Conservation (phyloP, 2,113 vertebrate genomes). For the Hippolais icterina region DNA sequence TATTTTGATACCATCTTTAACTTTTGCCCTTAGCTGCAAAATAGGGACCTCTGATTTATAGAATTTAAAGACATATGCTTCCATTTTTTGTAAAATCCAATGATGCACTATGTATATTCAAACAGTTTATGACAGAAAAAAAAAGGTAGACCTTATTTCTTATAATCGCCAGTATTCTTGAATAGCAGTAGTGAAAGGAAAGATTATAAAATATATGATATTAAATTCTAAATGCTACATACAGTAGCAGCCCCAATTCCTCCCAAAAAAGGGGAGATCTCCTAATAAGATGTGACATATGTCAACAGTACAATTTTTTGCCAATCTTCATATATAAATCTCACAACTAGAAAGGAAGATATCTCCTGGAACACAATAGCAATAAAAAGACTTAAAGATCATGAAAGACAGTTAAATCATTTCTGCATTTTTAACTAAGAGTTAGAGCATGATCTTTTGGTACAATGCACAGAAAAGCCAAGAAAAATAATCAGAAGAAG, state of each 20-base stretch:
- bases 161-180: not conserved
- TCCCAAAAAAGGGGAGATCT: not conserved
- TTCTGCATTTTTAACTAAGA: not conserved
- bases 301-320: not conserved
- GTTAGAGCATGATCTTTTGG: not conserved
- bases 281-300: not conserved
- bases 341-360: not conserved
- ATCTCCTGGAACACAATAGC: not conserved
- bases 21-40: not conserved
- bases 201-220: not conserved
- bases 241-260: not conserved
- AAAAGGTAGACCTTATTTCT: not conserved
- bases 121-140: not conserved
- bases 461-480: not conserved
- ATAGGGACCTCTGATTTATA: not conserved
- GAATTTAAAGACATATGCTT: not conserved
- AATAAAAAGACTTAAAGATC: not conserved
- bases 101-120: not conserved
- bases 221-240: not conserved
- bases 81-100: not conserved
- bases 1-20: not conserved
- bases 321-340: not conserved
- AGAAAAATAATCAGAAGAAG: not conserved
- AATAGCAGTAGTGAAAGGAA: not conserved
- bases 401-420: not conserved